A percentile compares a stretch with the other conserved stretches of the same genome.
Conservation (phyloP, 1,140 invertebrate genomes). For the Nasonia giraulti region DNA sequence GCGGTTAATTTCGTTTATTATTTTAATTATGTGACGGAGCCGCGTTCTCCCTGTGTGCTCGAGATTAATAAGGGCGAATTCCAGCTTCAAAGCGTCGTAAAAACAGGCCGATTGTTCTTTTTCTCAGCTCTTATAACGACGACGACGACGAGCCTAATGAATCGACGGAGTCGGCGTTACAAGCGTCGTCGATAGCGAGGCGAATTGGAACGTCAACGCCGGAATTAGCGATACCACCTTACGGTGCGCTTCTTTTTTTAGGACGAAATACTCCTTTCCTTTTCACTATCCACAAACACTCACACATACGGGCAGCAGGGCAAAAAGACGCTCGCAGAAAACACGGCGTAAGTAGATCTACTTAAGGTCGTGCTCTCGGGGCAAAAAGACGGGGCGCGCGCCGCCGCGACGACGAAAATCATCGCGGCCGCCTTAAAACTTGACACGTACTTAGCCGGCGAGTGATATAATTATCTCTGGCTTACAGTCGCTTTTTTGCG, state of each 20-base stretch:
- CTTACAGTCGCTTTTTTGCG: conserved; percentile 5
- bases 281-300: not conserved
- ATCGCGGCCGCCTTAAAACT: conserved; percentile 33
- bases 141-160: not conserved
- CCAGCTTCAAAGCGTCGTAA: not conserved
- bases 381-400: not conserved
- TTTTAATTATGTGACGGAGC: conserved; percentile 17
- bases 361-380: not conserved
- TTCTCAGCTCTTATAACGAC: not conserved
- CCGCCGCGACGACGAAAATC: conserved; percentile 11
- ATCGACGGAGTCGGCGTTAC: not conserved
- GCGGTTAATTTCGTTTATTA: conserved; percentile 40
- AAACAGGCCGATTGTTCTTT: not conserved
- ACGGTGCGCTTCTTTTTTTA: conserved; percentile 5
- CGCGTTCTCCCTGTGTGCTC: not conserved
- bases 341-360: conserved; percentile 20
- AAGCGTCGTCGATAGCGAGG: not conserved
- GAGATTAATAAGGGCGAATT: conserved; percentile 28
- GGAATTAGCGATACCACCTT: conserved; percentile 25
- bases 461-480: conserved; percentile 47
- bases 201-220: conserved; percentile 41
- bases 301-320: not conserved
- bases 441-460: conserved; percentile 43
- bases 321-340: not conserved
- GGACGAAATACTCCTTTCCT: not conserved